Conservation (phyloP, 2,113 vertebrate genomes). For the Cygnus atratus region DNA sequence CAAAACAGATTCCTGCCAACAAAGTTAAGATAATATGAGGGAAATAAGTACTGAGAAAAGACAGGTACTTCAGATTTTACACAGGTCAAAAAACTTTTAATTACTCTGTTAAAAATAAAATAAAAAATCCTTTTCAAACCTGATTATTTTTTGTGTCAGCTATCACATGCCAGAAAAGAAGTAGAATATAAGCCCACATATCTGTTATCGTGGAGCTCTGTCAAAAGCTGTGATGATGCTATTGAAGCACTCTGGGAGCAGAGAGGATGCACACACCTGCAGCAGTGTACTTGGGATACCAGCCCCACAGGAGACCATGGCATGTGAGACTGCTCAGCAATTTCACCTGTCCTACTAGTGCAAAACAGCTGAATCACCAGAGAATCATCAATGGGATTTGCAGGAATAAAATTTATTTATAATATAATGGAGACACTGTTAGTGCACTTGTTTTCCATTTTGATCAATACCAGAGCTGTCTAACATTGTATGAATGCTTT, state of each 20-base stretch:
- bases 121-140: neutral
- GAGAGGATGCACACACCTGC: neutral
- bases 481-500: neutral
- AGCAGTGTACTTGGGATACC: rapidly evolving
- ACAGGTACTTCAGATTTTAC: neutral
- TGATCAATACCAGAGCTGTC: slow-evolving; percentile 10
- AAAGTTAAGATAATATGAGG: neutral
- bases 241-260: neutral
- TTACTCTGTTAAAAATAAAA: neutral
- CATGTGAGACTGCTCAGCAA: neutral
- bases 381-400: neutral
- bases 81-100: neutral
- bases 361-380: neutral
- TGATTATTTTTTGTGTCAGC: neutral
- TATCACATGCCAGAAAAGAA: neutral
- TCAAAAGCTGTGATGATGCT: neutral
- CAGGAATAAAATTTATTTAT: neutral
- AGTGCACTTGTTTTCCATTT: neutral
- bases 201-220: neutral
- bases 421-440: neutral
- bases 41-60: neutral
- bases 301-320: neutral
- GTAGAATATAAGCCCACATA: neutral
- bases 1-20: neutral
- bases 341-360: neutral